Percentiles rank a stretch among this genome's conserved stretches.
These are phyloP conservation scores for Ptychobarbus kaznakovi DNA, from an alignment of 2,797 vertebrate genomes.

Conservation along the genomic window DNA sequence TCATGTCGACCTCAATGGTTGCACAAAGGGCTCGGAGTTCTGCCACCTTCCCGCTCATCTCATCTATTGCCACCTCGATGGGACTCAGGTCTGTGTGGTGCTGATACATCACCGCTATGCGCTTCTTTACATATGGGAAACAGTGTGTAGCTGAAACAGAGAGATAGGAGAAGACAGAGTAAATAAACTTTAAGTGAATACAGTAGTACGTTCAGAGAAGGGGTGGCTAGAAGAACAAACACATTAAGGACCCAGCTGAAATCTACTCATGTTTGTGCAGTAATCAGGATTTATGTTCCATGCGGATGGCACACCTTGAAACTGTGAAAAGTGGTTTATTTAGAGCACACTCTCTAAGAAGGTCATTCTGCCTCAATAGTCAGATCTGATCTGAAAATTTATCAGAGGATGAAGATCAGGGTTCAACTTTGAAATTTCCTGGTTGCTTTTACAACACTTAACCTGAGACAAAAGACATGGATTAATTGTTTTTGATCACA, in stretches of 20 bases:
- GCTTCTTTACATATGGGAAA: conserved; percentile 97
- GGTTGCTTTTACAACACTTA: not conserved
- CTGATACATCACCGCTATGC: conserved; percentile 97
- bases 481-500: not conserved
- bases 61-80: conserved; percentile 97
- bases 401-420: not conserved
- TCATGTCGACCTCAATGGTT: conserved; percentile 94
- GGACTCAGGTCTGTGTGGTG: conserved; percentile 96
- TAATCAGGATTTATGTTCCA: conserved; percentile 7
- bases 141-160: conserved; percentile 89
- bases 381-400: not conserved
- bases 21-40: conserved; percentile 91
- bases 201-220: not conserved
- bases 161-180: not conserved
- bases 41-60: conserved; percentile 94
- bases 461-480: not conserved
- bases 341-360: not conserved
- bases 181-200: not conserved
- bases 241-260: conserved; percentile 20
- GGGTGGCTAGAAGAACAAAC: conserved; percentile 17
- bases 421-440: not conserved
- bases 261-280: conserved; percentile 11
- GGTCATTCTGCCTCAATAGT: conserved; percentile 15
- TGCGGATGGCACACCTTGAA: not conserved
- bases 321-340: conserved; percentile 3